Base-by-base conservation (phyloP, 2,113 vertebrate genomes). In the Burhinus bistriatus region DNA sequence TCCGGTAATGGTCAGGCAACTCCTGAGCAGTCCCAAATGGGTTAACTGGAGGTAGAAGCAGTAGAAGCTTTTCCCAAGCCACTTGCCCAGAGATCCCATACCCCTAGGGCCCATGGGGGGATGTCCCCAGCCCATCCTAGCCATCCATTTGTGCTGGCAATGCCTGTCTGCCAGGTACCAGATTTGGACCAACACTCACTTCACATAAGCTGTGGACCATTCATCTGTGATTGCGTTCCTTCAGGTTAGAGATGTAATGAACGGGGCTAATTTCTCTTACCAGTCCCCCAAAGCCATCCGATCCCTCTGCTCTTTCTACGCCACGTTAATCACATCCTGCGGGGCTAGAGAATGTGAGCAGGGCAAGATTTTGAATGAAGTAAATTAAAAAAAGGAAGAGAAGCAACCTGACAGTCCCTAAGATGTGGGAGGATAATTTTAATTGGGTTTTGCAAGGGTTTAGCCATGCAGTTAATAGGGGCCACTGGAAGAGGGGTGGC, bases 361-460 rank as follows among this genome's bases (percentile, higher is more conserved):
- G 83, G 83, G 58, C 9, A 49, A 94, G 87, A 58, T 61, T 65
- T 68, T 92, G 36, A 95, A 89, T 72, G 69, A 82, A 85, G 68
- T 91, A 91, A 94, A 95, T 96, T 95, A 95, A 95, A 96, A 96
- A 83, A 11, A 30, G 77, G 66, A 83, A 71, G n/a, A 94, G 82
- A 72, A 91, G 81, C 61, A 89, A 80, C 82, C 58, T 94, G 89
- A 73, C 78, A 32, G 91, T 10, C 70, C 62, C 57, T 72, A 77
- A 94, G 93, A 93, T 93, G 95, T 58, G 58, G 91, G 78, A 83
- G 93, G 93, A 93, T 95, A 87, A 95, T 94, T 95, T 95, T 96
- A 97, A 96, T 97, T 95, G 94, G 83, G 92, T 96, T 97, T 82
- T 80, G 57, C 70, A 42, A 59, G 38, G 64, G 71, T 96, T 95